Evolutionary conservation across 2,797 vertebrate species (phyloP), one percentile per base, ranked within the genome.

Genomic region (Enteromius unitaeniatus): DNA sequence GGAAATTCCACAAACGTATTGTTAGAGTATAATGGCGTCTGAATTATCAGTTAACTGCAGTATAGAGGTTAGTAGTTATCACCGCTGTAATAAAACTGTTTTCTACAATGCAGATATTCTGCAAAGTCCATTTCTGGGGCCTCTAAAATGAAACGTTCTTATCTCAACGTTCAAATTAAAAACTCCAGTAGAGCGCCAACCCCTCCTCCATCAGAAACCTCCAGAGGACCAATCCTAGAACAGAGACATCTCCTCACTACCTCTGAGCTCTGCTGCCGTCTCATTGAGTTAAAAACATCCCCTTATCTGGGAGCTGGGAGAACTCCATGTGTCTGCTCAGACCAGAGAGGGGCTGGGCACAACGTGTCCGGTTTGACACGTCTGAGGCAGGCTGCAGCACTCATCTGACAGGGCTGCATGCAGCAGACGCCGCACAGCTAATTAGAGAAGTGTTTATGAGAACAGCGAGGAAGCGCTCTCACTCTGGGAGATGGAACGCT

Each of bases 361-460:
- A 73, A 84, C 58, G 74, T 76, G 90, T 90, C 90, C 90, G 88
- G 91, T 88, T 88, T 93, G 91, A 91, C 93, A 93, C 88, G 90
- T 92, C 82, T 90, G 88, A 87, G 88, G 79, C 87, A 87, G 88
- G 88, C 88, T 85, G 79, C 84, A 53, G 87, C 82, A 90, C 90
- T 93, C 91, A 90, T 93, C 88, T 89, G 88, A 91, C 78, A 89
- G 81, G 85, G 87, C 85, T 84, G 82, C 62, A 70, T 70, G 78
- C 79, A 78, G 74, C 80, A 84, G 81, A 83, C 91, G 90, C 90
- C 74, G 89, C 91, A 88, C 91, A 92, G 92, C 92, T 94, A 94
- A 95, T 95, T 95, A 94, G 92, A 90, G 89, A 88, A 93, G 89
- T 81, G 82, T 91, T 91, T 86, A 86, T 89, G 88, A 86, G 89